phyloP scores from a whole-genome alignment of 2,888 invertebrate species.

The Sminthurinus aureus region DNA sequence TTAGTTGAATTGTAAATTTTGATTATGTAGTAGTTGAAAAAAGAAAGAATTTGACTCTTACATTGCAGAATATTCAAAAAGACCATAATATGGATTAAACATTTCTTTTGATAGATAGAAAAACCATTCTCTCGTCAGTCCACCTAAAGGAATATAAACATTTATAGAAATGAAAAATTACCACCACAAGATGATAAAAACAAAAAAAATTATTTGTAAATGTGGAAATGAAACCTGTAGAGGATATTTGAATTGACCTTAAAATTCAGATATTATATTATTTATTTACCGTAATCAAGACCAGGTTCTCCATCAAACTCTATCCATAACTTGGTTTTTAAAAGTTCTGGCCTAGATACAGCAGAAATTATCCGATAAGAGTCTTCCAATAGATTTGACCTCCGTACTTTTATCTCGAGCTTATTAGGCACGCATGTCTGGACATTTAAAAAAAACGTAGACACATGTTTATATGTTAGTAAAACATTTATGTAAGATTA shows the following conservation, averaged over 20 bases:
- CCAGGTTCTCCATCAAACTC: constrained; percentile 99
- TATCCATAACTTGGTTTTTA: constrained; percentile 96
- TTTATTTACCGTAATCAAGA: constrained; percentile 77
- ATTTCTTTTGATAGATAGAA: constrained; percentile 98
- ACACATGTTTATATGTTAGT: too few relatives aligned
- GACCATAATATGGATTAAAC: constrained; percentile 99
- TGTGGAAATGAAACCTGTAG: too few relatives aligned
- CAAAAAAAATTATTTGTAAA: too few relatives aligned
- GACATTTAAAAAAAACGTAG: constrained; percentile 59
- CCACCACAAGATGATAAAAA: too few relatives aligned
- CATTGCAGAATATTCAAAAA: constrained; percentile 99
- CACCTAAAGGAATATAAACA: too few relatives aligned
- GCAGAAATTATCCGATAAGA: constrained; percentile 94
- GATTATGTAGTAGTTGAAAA: background rate
- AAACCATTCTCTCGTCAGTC: constrained; percentile 97
- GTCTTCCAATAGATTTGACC: constrained; percentile 94
- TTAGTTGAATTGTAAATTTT: background rate
- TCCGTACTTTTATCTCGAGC: constrained; percentile 90
- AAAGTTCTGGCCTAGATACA: constrained; percentile 86
- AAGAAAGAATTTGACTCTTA: constrained; percentile 64
- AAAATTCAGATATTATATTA: too few relatives aligned
- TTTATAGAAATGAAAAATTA: too few relatives aligned
- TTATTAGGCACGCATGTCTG: constrained; percentile 96
- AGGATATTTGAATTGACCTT: too few relatives aligned
- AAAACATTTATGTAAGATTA: too few relatives aligned